Conservation (phyloP, 2,888 invertebrate genomes). For the Drosophila fulvimacula region DNA sequence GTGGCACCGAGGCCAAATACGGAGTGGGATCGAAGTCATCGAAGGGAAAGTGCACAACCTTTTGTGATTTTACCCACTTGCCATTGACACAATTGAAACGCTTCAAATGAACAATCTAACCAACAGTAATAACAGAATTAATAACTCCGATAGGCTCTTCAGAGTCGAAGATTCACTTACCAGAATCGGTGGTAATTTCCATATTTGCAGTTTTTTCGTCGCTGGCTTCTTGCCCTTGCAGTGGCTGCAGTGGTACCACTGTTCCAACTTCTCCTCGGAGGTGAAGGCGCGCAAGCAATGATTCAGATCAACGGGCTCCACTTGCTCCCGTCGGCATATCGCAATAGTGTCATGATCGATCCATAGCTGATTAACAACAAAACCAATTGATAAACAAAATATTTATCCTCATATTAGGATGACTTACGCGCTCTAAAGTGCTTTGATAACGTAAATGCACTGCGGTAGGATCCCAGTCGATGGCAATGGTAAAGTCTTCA, state of each 20-base stretch:
- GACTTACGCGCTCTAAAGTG: constrained; percentile 89
- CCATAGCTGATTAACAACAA: constrained; percentile 86
- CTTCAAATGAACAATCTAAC: constrained; percentile 95
- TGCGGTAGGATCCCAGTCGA: constrained; percentile 98
- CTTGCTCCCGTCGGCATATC: constrained; percentile 89
- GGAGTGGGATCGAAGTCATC: constrained; percentile 94
- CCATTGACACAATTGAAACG: constrained; percentile 95
- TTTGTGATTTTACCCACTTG: constrained; percentile 97
- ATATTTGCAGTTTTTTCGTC: constrained; percentile 95
- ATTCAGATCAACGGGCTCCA: constrained; percentile 93
- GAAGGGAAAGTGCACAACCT: constrained; percentile 95
- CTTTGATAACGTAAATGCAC: constrained; percentile 95
- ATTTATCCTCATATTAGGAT: not conserved
- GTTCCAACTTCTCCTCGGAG: constrained; percentile 93
- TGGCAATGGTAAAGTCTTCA: constrained; percentile 88
- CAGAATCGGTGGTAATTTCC: constrained; percentile 95
- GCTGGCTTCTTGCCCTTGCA: constrained; percentile 94
- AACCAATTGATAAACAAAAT: not conserved
- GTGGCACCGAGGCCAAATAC: constrained; percentile 93
- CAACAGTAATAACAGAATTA: not conserved
- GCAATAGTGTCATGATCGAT: constrained; percentile 91
- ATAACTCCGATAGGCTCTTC: not conserved
- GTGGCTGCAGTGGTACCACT: constrained; percentile 93
- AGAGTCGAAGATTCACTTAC: constrained; percentile 85
- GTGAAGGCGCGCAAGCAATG: constrained; percentile 95